Percentiles rank a stretch among this genome's conserved stretches.
Conservation (phyloP, 2,113 vertebrate genomes). For the Thinocorus orbignyianus region DNA sequence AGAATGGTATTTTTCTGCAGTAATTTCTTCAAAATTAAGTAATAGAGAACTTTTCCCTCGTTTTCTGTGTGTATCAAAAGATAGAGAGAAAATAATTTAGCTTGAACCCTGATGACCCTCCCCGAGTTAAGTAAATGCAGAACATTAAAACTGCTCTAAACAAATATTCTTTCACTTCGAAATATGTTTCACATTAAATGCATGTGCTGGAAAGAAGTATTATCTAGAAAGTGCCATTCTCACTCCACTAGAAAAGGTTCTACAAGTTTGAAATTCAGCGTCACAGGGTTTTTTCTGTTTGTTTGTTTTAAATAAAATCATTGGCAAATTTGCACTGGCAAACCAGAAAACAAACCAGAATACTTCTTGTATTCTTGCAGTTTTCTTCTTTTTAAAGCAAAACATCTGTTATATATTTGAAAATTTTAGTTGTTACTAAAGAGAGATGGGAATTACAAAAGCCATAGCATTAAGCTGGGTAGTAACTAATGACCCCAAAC, state of each 20-base stretch:
- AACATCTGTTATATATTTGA: not conserved
- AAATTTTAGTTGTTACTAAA: not conserved
- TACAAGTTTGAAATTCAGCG: not conserved
- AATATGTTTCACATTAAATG: not conserved
- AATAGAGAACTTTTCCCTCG: not conserved
- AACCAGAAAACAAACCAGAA: not conserved
- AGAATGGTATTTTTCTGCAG: not conserved
- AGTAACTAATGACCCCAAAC: not conserved
- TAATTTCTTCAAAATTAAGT: not conserved
- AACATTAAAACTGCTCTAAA: not conserved
- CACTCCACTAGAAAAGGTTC: not conserved
- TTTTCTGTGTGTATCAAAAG: not conserved
- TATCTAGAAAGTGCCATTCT: not conserved
- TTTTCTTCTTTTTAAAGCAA: not conserved
- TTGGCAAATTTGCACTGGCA: not conserved
- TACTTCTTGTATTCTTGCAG: rapidly evolving
- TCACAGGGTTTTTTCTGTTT: not conserved
- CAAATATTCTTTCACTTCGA: constrained; percentile 1
- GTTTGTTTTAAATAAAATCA: not conserved
- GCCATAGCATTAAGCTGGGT: not conserved
- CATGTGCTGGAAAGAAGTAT: not conserved
- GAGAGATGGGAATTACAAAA: not conserved
- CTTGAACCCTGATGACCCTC: not conserved
- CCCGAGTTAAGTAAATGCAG: not conserved
- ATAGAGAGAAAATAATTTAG: not conserved